Evolutionary conservation across 2,113 vertebrate species (phyloP).

Genomic region (Phalacrocorax carbo): DNA sequence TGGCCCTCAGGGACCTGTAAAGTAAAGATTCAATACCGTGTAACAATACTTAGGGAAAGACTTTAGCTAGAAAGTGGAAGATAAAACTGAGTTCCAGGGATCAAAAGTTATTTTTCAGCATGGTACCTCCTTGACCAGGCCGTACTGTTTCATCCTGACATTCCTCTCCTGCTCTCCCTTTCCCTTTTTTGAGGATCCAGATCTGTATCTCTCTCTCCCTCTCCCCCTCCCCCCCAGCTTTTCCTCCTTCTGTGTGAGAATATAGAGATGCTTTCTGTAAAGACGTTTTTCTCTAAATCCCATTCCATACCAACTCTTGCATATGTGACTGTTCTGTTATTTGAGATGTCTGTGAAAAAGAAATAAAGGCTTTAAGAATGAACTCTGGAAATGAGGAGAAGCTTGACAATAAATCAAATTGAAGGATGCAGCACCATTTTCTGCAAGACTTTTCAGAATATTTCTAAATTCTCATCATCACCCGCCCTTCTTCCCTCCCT

Average conservation of each 20-base stretch:
- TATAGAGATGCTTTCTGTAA: conserved; percentile 44
- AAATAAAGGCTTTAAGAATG: conserved; percentile 62
- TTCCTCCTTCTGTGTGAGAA: conserved; percentile 16
- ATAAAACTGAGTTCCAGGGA: not conserved
- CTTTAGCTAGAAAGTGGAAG: not conserved
- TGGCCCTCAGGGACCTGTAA: not conserved
- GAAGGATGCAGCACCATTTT: conserved; percentile 26
- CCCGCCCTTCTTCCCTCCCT: not conserved
- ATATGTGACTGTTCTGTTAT: conserved; percentile 70
- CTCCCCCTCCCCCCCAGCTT: not conserved
- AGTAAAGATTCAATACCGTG: not conserved
- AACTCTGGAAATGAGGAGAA: conserved; percentile 13
- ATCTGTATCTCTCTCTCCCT: not conserved
- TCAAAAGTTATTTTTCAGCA: not conserved
- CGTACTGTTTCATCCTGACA: not conserved
- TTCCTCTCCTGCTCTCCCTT: not conserved
- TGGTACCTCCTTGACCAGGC: not conserved
- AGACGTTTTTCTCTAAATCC: conserved; percentile 26
- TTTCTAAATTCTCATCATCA: not conserved
- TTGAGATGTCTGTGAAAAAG: conserved; percentile 73
- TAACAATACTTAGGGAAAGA: not conserved
- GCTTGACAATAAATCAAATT: conserved; percentile 1
- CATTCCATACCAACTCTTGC: conserved; percentile 20
- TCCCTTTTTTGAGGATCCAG: not conserved
- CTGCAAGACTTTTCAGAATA: not conserved